Evolutionary conservation across 2,888 invertebrate genomes (phyloP).

Genomic region (Thymelicus sylvestris): DNA sequence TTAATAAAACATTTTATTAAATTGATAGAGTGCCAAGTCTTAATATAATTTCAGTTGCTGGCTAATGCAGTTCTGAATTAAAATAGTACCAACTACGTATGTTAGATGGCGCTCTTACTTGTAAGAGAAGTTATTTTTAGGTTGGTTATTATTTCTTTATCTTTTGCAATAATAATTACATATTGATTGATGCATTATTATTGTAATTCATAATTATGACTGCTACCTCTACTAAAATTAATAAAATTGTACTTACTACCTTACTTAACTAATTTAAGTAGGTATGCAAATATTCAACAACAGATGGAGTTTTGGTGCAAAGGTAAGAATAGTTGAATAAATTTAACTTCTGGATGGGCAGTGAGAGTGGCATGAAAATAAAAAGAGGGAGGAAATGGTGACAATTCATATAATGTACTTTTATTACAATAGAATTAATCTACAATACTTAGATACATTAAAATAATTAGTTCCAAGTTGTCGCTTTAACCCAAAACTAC

Average conservation of each 20-base stretch:
- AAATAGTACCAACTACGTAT: not conserved
- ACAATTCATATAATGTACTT: no score
- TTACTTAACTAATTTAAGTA: no score
- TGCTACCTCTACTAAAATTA: not conserved
- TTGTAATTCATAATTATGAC: not conserved
- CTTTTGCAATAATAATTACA: not conserved
- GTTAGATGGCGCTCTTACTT: not conserved
- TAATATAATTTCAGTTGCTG: not conserved
- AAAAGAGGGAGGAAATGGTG: no score
- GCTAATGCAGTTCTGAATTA: not conserved
- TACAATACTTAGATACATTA: no score
- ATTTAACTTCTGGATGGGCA: no score
- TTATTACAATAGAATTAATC: no score
- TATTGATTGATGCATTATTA: not conserved
- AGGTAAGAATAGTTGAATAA: not conserved
- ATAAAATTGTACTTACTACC: not conserved
- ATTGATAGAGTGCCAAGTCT: not conserved
- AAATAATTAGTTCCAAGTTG: no score
- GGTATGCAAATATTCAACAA: not conserved
- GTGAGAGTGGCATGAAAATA: no score
- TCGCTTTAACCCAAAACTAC: no score
- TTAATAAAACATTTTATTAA: not conserved
- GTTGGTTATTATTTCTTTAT: not conserved
- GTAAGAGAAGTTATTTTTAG: not conserved
- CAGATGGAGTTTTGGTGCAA: constrained; percentile 1